Evolutionary conservation across 64 coral and sea anemone genomes (phyloP), one percentile per base, ranked within the genome.

Genomic region (Dendrophyllia cribrosa): DNA sequence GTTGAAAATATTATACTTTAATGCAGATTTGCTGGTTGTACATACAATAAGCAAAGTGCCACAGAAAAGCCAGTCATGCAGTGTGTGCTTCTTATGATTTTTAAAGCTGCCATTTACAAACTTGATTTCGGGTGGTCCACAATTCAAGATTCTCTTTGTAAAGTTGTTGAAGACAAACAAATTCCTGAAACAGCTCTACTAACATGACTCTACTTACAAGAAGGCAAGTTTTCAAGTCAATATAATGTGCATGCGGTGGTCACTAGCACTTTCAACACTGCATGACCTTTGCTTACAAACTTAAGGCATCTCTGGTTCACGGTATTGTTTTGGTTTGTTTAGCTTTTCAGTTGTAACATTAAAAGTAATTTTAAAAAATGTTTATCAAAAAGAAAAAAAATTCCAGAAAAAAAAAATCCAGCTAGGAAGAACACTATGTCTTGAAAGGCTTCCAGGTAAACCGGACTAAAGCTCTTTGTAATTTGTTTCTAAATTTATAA

Each of bases 401-500:
- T 43, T 65, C 15, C 34, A n/a, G 34, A 48, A 53, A 43, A 21
- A 14, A 73, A 21, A 82, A 70, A 70, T 68, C 51, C 47, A 56
- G 6, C 26, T 25, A 14, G 10, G 12, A 50, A 17, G 7, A 34
- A 7, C 5, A 4, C 51, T n/a, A n/a, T n/a, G n/a, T n/a, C n/a
- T 76, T 77, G 14, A 55, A 6, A 79, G 44, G 17, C 64, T 66
- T 55, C 56, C 5, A 25, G 4, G 12, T 56, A 62, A 34, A 63
- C 50, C 12, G 47, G n/a, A 66, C 5, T 9, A 66, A 2, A 43
- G 16, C 44, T 67, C 15, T 66, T 83, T 52, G n/a, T 44, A 12
- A 9, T 12, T 45, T 19, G 3, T 3, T 44, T 52, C 7, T 26
- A 70, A 80, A 5, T 12, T 94, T 81, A 96, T 21, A 99, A 68